These are phyloP conservation scores for Cygnus buccinator DNA, from an alignment of 2,113 vertebrate species.

Conservation along the genomic window DNA sequence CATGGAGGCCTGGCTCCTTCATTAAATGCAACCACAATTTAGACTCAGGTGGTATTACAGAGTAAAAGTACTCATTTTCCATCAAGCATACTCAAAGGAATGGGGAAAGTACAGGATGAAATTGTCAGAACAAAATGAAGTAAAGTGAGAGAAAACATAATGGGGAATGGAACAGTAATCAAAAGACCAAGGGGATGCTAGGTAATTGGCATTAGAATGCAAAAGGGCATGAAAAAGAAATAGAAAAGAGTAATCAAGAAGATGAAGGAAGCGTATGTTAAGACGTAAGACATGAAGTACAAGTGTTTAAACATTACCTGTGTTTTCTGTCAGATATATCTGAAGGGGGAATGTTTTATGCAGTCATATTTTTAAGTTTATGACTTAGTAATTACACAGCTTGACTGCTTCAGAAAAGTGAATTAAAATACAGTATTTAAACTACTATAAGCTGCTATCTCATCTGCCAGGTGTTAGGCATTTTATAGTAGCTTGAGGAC, in stretches of 20 bases:
- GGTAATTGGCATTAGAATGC: neutral
- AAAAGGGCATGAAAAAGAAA: neutral
- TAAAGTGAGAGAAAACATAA: neutral
- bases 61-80: neutral
- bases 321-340: slow-evolving; percentile 40
- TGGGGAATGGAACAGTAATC: neutral
- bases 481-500: slow-evolving; percentile 58
- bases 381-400: slow-evolving; percentile 68
- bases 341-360: slow-evolving; percentile 57
- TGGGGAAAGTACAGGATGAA: neutral
- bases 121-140: neutral
- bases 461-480: slow-evolving; percentile 75
- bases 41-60: neutral
- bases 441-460: slow-evolving; percentile 54
- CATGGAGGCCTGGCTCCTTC: neutral
- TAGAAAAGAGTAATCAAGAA: neutral
- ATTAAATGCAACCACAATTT: neutral
- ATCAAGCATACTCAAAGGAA: neutral
- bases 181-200: neutral
- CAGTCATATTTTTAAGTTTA: slow-evolving; percentile 70
- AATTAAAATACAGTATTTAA: slow-evolving; percentile 78
- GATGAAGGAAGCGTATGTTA: neutral
- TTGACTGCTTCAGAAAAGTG: slow-evolving; percentile 65
- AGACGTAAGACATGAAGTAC: neutral
- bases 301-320: slow-evolving; percentile 61